These are phyloP conservation scores for Basileuterus tristriatus DNA, from an alignment of 2,797 vertebrate species.

Conservation along the genomic window DNA sequence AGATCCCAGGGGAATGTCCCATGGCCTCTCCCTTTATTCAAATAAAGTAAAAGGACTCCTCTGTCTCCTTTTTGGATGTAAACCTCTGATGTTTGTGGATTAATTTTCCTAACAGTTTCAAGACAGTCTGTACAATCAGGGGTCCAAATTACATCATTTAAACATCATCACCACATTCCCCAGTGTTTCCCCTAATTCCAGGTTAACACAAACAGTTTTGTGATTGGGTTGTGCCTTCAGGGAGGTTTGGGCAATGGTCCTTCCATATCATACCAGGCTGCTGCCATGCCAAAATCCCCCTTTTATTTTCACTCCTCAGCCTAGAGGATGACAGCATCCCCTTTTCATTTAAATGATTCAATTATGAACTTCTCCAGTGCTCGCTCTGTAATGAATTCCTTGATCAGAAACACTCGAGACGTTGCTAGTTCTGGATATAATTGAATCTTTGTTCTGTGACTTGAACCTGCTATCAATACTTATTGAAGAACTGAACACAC, in stretches of 20 bases:
- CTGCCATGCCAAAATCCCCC: neutral
- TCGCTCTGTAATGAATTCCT: neutral
- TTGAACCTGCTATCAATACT: slow-evolving; percentile 36
- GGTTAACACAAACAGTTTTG: too few species aligned
- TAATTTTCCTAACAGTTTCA: neutral
- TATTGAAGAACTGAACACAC: neutral
- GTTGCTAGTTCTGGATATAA: neutral
- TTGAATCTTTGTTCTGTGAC: slow-evolving; percentile 30
- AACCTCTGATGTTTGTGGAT: neutral
- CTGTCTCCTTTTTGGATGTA: neutral
- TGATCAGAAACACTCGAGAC: neutral
- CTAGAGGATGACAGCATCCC: neutral
- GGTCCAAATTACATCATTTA: neutral
- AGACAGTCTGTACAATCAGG: rapidly evolving
- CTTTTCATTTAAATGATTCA: neutral
- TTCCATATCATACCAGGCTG: rapidly evolving
- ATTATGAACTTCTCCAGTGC: neutral
- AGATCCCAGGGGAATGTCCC: neutral
- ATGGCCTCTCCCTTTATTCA: neutral
- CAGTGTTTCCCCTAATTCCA: neutral
- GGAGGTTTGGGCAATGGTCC: rapidly evolving
- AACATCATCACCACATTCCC: neutral
- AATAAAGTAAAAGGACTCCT: neutral
- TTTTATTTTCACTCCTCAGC: neutral
- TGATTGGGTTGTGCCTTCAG: neutral